Base-by-base conservation (phyloP, 2,113 vertebrate genomes). In the Octodon degus region DNA sequence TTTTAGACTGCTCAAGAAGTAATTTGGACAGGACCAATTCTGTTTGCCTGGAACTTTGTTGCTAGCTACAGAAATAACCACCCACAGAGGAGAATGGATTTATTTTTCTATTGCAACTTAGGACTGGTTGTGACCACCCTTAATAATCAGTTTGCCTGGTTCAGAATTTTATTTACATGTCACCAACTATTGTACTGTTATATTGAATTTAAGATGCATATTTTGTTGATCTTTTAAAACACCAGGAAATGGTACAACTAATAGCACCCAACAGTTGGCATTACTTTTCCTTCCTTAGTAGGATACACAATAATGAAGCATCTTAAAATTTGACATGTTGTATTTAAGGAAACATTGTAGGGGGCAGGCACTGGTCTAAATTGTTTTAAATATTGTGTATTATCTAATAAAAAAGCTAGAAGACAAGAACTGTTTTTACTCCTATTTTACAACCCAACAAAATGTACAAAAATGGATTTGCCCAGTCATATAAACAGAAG, bases 271-370 rank as follows among this genome's bases (percentile, higher is more conserved):
- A 82, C 55, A 83, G 67, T 5, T 92, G 72, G 53, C 60, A 82
- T 60, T 89, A 65, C 50, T 40, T 87, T 95, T 92, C 77, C 67
- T 53, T 92, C 89, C 37, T 88, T 74, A 79, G 58, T 83, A 93
- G 37, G 90, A 70, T 13, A 90, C 27, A 86, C 20, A 86, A 93
- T 16, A 88, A n/a, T 40, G 30, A 4, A 55, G 0, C 43, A 25
- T 77, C 58, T 95, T 86, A 81, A 17, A 96, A 80, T 0, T 80
- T 19, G 19, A 32, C 80, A 67, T 74, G 47, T 25, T 58, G 34
- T 32, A 90, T 81, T 68, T 86, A 76, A 92, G 77, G 2, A 93
- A 91, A 72, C 53, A 79, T 25, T 24, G 55, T 11, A 67, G 63
- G 27, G 19, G 76, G 24, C 55, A 94, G 77, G 10, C 5, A 70